phyloP scores from a whole-genome alignment of 2,888 invertebrate species.

The Perizoma affinitatum region DNA sequence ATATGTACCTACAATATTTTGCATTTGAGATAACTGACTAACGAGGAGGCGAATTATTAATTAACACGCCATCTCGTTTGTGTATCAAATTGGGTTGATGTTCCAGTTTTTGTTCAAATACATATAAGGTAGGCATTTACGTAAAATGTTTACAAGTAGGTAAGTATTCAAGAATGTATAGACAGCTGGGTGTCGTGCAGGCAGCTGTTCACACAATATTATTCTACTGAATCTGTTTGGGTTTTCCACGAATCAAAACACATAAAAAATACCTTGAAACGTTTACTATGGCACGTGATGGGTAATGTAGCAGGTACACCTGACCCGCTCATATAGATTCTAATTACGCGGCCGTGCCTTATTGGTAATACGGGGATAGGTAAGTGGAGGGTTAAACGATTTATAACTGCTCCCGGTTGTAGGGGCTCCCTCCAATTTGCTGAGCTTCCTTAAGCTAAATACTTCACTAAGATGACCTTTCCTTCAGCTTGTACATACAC shows the following conservation, averaged over 20 bases:
- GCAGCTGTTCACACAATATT: no score
- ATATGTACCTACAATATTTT: slow-evolving; percentile 27
- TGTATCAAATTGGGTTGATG: slow-evolving; percentile 13
- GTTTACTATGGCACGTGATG: background rate
- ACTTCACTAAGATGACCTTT: slow-evolving; percentile 10
- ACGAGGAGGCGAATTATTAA: slow-evolving; percentile 27
- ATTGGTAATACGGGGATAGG: slow-evolving; percentile 21
- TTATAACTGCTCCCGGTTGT: slow-evolving; percentile 19
- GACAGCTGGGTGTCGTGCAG: no score
- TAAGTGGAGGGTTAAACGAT: slow-evolving; percentile 26
- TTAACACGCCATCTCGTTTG: slow-evolving; percentile 21
- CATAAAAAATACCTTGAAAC: background rate
- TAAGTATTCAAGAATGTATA: no score
- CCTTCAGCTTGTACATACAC: background rate
- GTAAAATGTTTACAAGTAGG: no score
- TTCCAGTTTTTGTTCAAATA: slow-evolving; percentile 14
- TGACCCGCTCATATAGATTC: slow-evolving; percentile 11
- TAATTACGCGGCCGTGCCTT: slow-evolving; percentile 11
- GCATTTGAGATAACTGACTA: slow-evolving; percentile 25
- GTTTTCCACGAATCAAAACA: background rate
- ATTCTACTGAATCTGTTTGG: no score
- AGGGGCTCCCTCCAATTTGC: slow-evolving; percentile 13
- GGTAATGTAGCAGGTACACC: slow-evolving; percentile 2
- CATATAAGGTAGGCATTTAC: no score
- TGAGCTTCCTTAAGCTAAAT: slow-evolving; percentile 5